Conservation (phyloP, 2,888 invertebrate species). For the Drosophila trichaetosa region DNA sequence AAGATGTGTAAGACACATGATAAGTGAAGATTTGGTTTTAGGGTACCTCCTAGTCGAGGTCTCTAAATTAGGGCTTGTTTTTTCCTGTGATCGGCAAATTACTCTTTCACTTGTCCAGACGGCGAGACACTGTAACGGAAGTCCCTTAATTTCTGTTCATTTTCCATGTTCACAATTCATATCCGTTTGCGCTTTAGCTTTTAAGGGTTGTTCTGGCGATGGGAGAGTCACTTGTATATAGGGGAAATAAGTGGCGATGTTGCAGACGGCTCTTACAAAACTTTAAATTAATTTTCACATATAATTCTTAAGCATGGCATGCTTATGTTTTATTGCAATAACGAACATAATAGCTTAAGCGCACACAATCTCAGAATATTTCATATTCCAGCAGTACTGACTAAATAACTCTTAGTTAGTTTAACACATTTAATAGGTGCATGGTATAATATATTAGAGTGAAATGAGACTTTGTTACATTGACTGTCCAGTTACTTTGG, state of each 20-base stretch:
- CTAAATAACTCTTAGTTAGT: background rate
- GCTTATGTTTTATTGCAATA: background rate
- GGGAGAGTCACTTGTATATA: slow-evolving; percentile 11
- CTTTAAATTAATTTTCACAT: background rate
- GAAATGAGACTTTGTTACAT: background rate
- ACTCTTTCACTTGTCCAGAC: slow-evolving; percentile 75
- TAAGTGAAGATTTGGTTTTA: background rate
- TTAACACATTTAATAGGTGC: background rate
- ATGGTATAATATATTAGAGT: background rate
- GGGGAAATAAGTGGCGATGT: slow-evolving; percentile 23
- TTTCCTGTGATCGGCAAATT: slow-evolving; percentile 50
- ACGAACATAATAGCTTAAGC: background rate
- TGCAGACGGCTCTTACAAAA: background rate
- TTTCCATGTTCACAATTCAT: slow-evolving; percentile 81
- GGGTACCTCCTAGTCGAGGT: background rate
- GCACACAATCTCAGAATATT: background rate
- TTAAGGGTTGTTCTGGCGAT: slow-evolving; percentile 39
- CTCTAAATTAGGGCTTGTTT: background rate
- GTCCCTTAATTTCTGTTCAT: slow-evolving; percentile 83
- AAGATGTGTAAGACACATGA: background rate
- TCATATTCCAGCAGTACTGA: background rate
- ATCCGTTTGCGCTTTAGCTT: slow-evolving; percentile 67
- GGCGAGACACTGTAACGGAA: slow-evolving; percentile 84
- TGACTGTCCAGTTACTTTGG: background rate
- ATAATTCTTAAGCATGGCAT: background rate